Percentiles rank a stretch among this genome's conserved stretches.
These are phyloP conservation scores for Polydrusus pterygomalis DNA, from an alignment of 2,888 invertebrate species.

Conservation along the genomic window DNA sequence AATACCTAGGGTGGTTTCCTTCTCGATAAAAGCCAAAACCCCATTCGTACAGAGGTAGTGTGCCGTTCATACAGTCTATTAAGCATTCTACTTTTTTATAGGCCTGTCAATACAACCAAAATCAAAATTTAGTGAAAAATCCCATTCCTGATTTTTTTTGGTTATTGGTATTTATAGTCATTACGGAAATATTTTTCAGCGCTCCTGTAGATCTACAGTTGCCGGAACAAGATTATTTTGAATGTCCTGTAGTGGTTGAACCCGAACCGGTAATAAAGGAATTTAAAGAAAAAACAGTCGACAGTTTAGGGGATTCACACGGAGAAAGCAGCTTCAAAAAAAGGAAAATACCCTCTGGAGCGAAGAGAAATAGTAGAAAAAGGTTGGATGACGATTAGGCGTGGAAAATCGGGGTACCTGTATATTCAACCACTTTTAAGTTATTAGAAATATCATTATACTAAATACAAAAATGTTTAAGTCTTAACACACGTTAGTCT, in stretches of 20 bases:
- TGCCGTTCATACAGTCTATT: no score
- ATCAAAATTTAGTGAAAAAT: no score
- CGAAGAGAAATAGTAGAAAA: conserved; percentile 79
- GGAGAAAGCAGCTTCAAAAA: conserved; percentile 79
- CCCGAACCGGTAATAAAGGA: conserved; percentile 73
- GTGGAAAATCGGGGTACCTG: not conserved
- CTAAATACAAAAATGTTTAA: not conserved
- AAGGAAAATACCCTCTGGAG: conserved; percentile 76
- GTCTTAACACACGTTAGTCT: not conserved
- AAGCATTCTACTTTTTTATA: no score
- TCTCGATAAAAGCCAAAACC: no score
- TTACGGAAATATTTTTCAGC: conserved; percentile 47
- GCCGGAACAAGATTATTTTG: conserved; percentile 72
- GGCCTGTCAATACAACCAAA: no score
- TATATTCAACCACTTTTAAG: not conserved
- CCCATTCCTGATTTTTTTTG: no score
- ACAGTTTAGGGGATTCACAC: conserved; percentile 74
- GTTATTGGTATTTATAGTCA: no score
- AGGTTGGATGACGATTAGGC: conserved; percentile 77
- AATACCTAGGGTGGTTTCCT: no score
- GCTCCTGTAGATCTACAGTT: conserved; percentile 79
- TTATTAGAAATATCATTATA: not conserved
- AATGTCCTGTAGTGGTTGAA: conserved; percentile 68
- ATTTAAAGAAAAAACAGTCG: conserved; percentile 79
- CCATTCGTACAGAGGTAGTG: no score